Conservation (phyloP, 2,797 vertebrate genomes). For the Perodicticus potto region DNA sequence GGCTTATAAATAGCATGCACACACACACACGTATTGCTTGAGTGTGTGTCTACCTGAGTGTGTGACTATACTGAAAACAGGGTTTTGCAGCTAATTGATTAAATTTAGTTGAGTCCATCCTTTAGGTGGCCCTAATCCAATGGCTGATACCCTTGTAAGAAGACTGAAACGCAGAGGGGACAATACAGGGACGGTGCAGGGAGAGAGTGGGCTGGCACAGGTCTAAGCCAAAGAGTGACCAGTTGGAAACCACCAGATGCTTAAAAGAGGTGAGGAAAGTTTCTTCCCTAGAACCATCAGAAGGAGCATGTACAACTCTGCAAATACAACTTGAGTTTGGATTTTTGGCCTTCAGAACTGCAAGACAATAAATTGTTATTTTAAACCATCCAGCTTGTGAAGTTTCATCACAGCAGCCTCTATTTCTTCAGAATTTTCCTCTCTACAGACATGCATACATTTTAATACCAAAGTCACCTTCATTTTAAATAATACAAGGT, state of each 20-base stretch:
- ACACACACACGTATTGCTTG: not conserved
- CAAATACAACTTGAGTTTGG: not conserved
- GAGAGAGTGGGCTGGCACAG: not conserved
- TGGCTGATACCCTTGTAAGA: not conserved
- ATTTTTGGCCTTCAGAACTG: not conserved
- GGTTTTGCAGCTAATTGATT: not conserved
- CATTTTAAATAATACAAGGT: not conserved
- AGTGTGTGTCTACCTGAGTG: too few species aligned
- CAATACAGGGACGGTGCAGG: too few species aligned
- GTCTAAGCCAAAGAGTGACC: not conserved
- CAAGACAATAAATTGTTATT: not conserved
- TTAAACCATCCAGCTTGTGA: not conserved
- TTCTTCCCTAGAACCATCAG: not conserved
- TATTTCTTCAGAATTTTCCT: not conserved
- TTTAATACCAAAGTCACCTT: not conserved
- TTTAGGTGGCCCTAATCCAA: not conserved
- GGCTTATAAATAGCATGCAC: not conserved
- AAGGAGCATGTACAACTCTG: not conserved
- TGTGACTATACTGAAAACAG: not conserved
- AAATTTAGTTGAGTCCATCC: not conserved
- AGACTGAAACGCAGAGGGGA: not conserved
- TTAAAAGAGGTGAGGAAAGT: not conserved
- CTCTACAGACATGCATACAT: not conserved
- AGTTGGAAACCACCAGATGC: not conserved
- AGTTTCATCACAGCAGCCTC: not conserved